Base-by-base conservation (phyloP, 2,113 vertebrate species). In the Dryoscopus gambensis region DNA sequence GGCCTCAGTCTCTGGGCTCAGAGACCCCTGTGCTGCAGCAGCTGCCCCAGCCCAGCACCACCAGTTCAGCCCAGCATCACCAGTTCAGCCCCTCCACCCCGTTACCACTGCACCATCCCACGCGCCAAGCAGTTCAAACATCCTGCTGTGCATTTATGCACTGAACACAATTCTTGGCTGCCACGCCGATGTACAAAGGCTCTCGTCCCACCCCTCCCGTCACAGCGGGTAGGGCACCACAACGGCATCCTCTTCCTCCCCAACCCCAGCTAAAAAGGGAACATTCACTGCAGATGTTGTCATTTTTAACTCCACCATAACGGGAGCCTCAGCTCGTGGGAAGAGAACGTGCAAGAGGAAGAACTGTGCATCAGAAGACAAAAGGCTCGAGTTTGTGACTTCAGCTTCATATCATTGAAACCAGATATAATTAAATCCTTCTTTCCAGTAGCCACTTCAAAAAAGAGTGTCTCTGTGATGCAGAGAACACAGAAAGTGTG, bases 381-480 rank as follows among this genome's bases (percentile, higher is more conserved):
- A 79, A 71, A 53, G 37, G n/a, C 57, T 89, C 3, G 0, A 64
- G 40, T 87, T 40, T 87, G 44, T 49, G 20, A 60, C 77, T 95
- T 64, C 40, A 63, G 74, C 40, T 78, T 75, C 57, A n/a, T 31
- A 21, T 21, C 35, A 35, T 4, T 87, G 44, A 46, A 82, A 76
- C 22, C 30, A 56, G 57, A 40, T 40, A 44, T 64, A 94, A 93
- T 93, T 89, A 94, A 89, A 92, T 27, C 62, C 85, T 84, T 50
- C 6, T 55, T 64, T 82, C 53, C 81, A 84, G 73, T 7, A 87
- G 65, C 46, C 67, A 62, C 67, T 89, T 93, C 53, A 91, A 56
- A 94, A 92, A 84, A 24, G 2, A 82, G 44, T 0, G 0, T 52
- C n/a, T 79, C 31, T 82, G 50, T 64, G 39, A 80, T 25, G 33